These are phyloP conservation scores for Spea bombifrons DNA, from an alignment of 2,113 vertebrate species.

Conservation along the genomic window DNA sequence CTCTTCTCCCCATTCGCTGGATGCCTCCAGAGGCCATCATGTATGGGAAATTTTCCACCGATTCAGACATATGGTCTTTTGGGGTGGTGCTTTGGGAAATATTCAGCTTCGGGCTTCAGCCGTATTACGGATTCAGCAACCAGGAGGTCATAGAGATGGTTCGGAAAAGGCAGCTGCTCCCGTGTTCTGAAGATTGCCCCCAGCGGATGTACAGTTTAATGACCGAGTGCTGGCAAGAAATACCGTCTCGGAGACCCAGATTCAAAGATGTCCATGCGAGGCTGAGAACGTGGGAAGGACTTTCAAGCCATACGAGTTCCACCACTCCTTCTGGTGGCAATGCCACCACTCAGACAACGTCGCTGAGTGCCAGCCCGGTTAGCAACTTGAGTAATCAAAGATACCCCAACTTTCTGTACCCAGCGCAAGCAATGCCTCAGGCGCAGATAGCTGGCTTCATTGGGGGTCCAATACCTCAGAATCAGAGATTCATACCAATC, in stretches of 20 bases:
- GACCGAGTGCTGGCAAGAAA: constrained; percentile 97
- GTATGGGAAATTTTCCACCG: constrained; percentile 92
- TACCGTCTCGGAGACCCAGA: constrained; percentile 82
- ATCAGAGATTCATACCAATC: constrained; percentile 92
- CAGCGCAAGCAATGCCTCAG: constrained; percentile 77
- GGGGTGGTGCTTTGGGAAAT: constrained; percentile 97
- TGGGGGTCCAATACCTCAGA: constrained; percentile 75
- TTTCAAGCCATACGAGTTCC: constrained; percentile 93
- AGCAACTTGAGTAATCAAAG: constrained; percentile 94
- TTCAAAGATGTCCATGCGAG: constrained; percentile 91
- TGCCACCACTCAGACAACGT: constrained; percentile 97
- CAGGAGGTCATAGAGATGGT: constrained; percentile 98
- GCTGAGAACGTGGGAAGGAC: constrained; percentile 93
- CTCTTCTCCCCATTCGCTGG: constrained; percentile 92
- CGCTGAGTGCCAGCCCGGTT: constrained; percentile 92
- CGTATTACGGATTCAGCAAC: constrained; percentile 94
- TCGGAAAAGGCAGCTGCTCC: constrained; percentile 88
- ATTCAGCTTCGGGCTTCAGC: constrained; percentile 96
- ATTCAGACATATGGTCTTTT: constrained; percentile 96
- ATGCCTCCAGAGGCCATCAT: constrained; percentile 93
- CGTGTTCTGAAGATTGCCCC: constrained; percentile 95
- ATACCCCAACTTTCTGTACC: constrained; percentile 89
- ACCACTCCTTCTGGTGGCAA: constrained; percentile 93
- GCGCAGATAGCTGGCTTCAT: constrained; percentile 84
- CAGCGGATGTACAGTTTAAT: constrained; percentile 91